Percentiles rank a stretch among this genome's conserved stretches.
Conservation (phyloP, 2,113 vertebrate genomes). For the Carettochelys insculpta region DNA sequence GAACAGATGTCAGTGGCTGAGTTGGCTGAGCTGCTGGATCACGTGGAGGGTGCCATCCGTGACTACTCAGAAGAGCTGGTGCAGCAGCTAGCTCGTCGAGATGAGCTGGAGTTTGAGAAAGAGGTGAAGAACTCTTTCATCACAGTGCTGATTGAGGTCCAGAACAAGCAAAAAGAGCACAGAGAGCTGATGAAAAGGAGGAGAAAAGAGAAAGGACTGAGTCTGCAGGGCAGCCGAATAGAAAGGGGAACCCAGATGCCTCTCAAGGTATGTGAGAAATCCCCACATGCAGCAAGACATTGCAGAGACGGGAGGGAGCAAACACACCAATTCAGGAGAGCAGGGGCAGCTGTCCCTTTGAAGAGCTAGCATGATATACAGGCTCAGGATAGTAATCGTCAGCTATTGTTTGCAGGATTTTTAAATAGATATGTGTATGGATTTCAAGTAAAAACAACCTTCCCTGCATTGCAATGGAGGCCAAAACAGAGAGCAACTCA, state of each 20-base stretch:
- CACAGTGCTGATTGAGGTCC: conserved; percentile 90
- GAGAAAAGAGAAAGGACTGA: conserved; percentile 88
- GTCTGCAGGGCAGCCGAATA: conserved; percentile 80
- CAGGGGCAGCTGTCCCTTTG: neutral
- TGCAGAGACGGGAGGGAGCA: neutral
- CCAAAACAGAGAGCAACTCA: neutral
- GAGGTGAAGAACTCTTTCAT: conserved; percentile 97
- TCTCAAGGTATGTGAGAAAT: conserved; percentile 79
- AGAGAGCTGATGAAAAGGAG: conserved; percentile 87
- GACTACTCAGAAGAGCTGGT: conserved; percentile 92
- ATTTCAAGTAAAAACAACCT: neutral
- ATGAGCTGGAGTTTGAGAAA: conserved; percentile 94
- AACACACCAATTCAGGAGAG: neutral
- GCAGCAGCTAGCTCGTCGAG: conserved; percentile 87
- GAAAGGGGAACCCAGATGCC: conserved; percentile 88
- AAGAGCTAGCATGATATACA: neutral
- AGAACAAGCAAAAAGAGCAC: conserved; percentile 94
- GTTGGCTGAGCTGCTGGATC: conserved; percentile 82
- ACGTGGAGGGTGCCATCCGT: conserved; percentile 84
- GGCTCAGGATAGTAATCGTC: neutral
- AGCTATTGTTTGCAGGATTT: neutral
- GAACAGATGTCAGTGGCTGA: conserved; percentile 83
- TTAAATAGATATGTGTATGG: neutral
- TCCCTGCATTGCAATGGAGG: neutral
- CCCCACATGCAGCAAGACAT: neutral